Evolutionary conservation across 2,113 vertebrate species (phyloP), one percentile per base, ranked within the genome.

Genomic region (Oxygymnocypris stewartii): DNA sequence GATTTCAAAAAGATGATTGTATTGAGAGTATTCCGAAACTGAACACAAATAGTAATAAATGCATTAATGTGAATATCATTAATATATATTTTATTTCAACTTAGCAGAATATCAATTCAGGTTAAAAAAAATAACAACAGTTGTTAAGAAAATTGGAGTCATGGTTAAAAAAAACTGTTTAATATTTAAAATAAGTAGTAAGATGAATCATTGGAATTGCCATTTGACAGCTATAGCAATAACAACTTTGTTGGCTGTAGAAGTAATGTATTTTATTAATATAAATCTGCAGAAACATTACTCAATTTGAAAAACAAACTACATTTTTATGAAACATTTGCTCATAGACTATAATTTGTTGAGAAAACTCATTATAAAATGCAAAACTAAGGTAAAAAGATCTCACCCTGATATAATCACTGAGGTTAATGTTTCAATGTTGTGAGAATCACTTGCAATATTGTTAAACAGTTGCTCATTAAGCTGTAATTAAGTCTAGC

Each of bases 401-500:
- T 31, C 76, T 57, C 76, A 57, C 28, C 7, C 47, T 57, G 49
- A 54, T 57, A 37, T 63, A 61, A 40, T 80, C 57, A 61, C 20
- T 5, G 7, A 63, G 78, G 65, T 83, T 71, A 67, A 51, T 54
- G 16, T 71, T 51, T 47, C 69, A 51, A 54, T 73, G 47, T 54
- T 84, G 31, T 8, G 31, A 74, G 49, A 74, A 54, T 40, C 47
- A 54, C 47, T 84, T 10, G 63, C 31, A 28, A 57, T 74, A 57
- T 69, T 37, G 42, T 2, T 57, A 54, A 79, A 79, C 49, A 57
- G 76, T 74, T 75, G 47, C 69, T 42, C 69, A 59, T 84, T 84
- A 84, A 74, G 35, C 31, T 40, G 82, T 42, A 84, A 84, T 74
- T 74, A 84, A 59, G 82, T 25, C 69, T 59, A 4, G 49, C 28